Base-by-base conservation (phyloP, 1,140 invertebrate genomes). In the Himalopsyche phryganea region DNA sequence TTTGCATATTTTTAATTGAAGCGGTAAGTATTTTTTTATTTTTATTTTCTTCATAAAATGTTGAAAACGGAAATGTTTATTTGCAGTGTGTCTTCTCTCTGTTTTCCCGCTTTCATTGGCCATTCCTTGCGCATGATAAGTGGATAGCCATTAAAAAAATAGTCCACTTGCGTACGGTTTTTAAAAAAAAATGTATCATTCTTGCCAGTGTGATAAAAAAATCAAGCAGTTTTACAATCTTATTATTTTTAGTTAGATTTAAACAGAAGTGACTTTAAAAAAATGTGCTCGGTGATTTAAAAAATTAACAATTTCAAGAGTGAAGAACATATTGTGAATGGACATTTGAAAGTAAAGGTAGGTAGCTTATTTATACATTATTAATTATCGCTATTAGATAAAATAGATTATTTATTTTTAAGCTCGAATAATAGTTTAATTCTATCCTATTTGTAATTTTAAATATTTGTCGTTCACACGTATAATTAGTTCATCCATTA, bases 311-410 rank as follows among this genome's bases (percentile, higher is more conserved):
- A 5, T 69, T 66, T 67, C 59, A 60, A 61, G 61, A 66, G 63
- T 60, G 60, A 72, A 73, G 71, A 71, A 71, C 69, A 71, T 71
- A 69, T 72, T 73, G 73, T 71, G 73, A 75, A 75, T 72, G 71
- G 69, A 68, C 68, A 68, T 73, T 73, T 71, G 17, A 50, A 46
- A 38, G 15, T 38, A 1, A 76, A 78, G 76, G 76, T 72, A 58
- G 56, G 50, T 58, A 58, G 50, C 38, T 50, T 51, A 10, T 42
- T 28, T 20, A 46, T 28, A 44, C 15, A 32, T 20, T 45, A 13
- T 11, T 6, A 5, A 40, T 11, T 40, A 40, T 40, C n/a, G 23
- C 40, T 5, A 41, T 3, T 14, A 41, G 40, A 41, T 13, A 41
- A 5, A 4, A 11, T 41, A 13, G 40, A 41, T 5, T 14, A 18